Base-by-base conservation (phyloP, 2,113 vertebrate species). In the Ornithorhynchus anatinus region DNA sequence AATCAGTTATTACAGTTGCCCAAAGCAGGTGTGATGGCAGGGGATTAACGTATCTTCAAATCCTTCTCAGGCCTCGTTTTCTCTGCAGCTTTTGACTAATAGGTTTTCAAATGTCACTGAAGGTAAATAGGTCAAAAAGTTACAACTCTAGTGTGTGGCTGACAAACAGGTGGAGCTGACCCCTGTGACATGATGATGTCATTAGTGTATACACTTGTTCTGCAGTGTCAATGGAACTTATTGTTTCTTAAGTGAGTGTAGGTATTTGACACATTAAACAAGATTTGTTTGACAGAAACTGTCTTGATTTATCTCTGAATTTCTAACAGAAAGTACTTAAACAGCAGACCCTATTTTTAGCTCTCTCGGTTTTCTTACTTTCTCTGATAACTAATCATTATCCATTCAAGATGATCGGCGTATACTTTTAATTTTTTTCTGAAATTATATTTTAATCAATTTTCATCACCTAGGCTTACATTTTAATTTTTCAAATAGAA, bases 1-100 rank as follows among this genome's bases (percentile, higher is more conserved):
- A 94, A 94, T 95, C 94, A 93, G 93, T 95, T 94, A 92, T 94
- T 94, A 92, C 94, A 95, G 94, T 95, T 95, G 94, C 93, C n/a
- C 91, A 94, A 90, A 92, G 92, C 94, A 95, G 94, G 94, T 95
- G 94, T 93, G 93, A 94, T 91, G 92, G 86, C 89, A 81, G 88
- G 88, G 92, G 92, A 94, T 94, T 92, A 93, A 92, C 90, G 90
- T 94, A 92, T 92, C 89, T 89, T 82, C 86, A 79, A 81, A 91
- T 91, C 85, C 84, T 88, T 87, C 89, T 86, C 84, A 91, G 85
- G 79, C 87, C 84, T 89, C 86, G 69, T 87, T 89, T 77, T 67
- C 80, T 85, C 68, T 84, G 77, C 85, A 80, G 87, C 85, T 88
- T 92, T 92, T 94, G 92, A 94, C 91, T 89, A 92, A 94, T 94